phyloP scores from a whole-genome alignment of 2,888 invertebrate species.

The Diaprepes abbreviatus region DNA sequence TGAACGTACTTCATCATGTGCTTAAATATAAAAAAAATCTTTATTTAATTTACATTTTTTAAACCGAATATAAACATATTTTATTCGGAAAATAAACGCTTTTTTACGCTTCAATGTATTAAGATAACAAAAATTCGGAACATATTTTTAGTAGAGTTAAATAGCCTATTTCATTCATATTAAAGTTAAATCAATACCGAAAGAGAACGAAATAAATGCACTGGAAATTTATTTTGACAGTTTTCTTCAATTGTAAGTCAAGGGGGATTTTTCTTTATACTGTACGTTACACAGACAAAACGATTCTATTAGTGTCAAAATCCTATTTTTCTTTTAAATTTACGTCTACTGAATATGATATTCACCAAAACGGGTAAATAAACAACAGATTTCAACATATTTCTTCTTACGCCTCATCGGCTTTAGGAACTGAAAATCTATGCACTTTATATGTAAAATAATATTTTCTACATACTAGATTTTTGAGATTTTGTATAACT shows the following conservation, averaged over 20 bases:
- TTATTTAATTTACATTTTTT: too few relatives aligned
- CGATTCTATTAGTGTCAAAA: constrained; percentile 37
- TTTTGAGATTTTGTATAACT: constrained; percentile 13
- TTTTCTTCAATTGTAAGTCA: neutral
- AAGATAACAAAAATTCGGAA: too few relatives aligned
- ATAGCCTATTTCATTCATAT: too few relatives aligned
- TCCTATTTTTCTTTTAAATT: constrained; percentile 21
- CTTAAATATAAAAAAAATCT: too few relatives aligned
- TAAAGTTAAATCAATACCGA: too few relatives aligned
- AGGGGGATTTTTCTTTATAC: constrained; percentile 4
- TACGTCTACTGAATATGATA: constrained; percentile 24
- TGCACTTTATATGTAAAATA: constrained; percentile 47
- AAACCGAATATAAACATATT: too few relatives aligned
- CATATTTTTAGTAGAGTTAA: too few relatives aligned
- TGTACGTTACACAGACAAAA: constrained; percentile 18
- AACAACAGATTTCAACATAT: constrained; percentile 39
- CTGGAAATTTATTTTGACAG: neutral
- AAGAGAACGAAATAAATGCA: neutral
- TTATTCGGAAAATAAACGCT: too few relatives aligned
- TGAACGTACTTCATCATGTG: too few relatives aligned
- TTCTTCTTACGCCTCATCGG: constrained; percentile 31
- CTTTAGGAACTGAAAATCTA: constrained; percentile 29
- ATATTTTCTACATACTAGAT: constrained; percentile 39
- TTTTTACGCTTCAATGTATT: too few relatives aligned
- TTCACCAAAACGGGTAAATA: constrained; percentile 34